Evolutionary conservation across 2,797 vertebrate genomes (phyloP), one percentile per base, ranked within the genome.

Genomic region (Odontamblyopus rebecca): DNA sequence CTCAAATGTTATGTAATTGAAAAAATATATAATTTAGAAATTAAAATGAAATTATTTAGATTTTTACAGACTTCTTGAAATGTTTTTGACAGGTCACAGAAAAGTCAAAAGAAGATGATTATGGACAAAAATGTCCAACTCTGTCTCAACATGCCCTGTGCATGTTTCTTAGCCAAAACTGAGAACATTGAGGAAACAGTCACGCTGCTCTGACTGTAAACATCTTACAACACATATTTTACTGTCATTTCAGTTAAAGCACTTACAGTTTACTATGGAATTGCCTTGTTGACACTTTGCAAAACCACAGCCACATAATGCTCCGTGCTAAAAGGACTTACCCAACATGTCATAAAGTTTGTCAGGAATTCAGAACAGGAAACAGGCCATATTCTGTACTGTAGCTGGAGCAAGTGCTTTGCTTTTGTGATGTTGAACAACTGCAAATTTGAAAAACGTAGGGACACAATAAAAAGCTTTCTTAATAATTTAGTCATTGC

Each of bases 281-380:
- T 72, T 68, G 75, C 30, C 23, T 11, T 19, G 23, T 61, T 78
- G 69, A 79, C 70, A 67, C n/a, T 16, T 81, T 70, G 68, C 66
- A 9, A 72, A 81, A 75, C 70, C 50, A 18, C 35, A 56, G 27
- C 71, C 62, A 69, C 83, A 72, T 61, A 38, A 5, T 35, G 44
- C n/a, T 27, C 66, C 53, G 15, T 35, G 38, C 57, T 35, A 48
- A 70, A 48, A 23, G 15, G 65, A 12, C 69, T 54, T 53, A 27
- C 67, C 67, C 75, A 66, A 60, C 73, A 75, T 64, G 62, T 38
- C 63, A 50, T 5, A 23, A 69, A 6, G 63, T 48, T 67, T 38
- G 27, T 11, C 6, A 13, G 8, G 15, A 19, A 30, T 62, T 67
- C 11, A 5, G 51, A 62, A 64, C 1, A 26, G 73, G 13, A 9